Percentiles rank a stretch among this genome's conserved stretches.
These are phyloP conservation scores for Gallinago media DNA, from an alignment of 2,113 vertebrate species.

Conservation along the genomic window DNA sequence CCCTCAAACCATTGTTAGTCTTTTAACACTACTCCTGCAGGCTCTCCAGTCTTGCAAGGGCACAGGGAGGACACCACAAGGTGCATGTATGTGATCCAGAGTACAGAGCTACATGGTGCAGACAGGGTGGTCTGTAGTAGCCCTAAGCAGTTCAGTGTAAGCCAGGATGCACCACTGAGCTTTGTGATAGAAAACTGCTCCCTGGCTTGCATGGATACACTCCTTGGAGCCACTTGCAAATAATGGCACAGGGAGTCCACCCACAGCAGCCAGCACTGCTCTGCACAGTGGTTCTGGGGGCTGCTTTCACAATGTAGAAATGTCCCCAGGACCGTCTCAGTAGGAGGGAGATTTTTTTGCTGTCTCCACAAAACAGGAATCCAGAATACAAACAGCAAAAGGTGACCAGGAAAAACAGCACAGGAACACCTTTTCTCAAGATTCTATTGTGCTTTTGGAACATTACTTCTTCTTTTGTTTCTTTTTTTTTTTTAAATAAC, in stretches of 20 bases:
- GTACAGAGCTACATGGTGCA: fast-evolving
- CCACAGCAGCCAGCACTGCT: neutral
- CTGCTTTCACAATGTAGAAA: neutral
- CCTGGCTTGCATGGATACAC: neutral
- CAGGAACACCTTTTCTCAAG: neutral
- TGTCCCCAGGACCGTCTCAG: neutral
- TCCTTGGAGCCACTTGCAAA: neutral
- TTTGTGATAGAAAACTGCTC: neutral
- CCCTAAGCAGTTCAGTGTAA: neutral
- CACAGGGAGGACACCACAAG: neutral
- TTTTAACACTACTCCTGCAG: neutral
- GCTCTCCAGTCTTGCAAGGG: neutral
- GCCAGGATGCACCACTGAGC: neutral
- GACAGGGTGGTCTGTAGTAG: neutral
- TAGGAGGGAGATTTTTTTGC: neutral
- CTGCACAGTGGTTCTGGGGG: neutral
- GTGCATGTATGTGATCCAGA: too few species aligned
- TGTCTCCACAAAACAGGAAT: neutral
- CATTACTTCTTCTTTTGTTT: neutral
- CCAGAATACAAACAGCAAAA: neutral
- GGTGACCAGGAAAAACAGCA: neutral
- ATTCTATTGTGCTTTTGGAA: neutral
- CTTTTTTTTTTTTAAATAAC: neutral
- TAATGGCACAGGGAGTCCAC: neutral
- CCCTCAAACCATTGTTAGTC: neutral